Evolutionary conservation across 2,797 vertebrate genomes (phyloP), one percentile per base, ranked within the genome.

Genomic region (Microchirus variegatus): DNA sequence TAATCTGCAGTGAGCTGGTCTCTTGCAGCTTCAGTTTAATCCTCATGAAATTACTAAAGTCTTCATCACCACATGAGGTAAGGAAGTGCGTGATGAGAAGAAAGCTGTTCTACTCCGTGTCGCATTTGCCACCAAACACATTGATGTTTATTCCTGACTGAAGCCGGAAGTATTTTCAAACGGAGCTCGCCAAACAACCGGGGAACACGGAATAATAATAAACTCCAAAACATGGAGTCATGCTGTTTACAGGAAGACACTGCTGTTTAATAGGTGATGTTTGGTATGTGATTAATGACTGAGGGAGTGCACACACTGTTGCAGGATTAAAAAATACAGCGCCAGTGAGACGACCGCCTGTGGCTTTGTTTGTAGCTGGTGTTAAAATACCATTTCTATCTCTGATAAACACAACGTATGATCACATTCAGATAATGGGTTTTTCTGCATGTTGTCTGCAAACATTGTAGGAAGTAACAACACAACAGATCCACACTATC

Each of bases 221-320:
- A 79, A 67, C 41, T 55, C 55, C 52, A 83, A 81, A 89, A 88
- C 57, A 84, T 2, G 8, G 67, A 78, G 78, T 75, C 73, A 65
- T 44, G 52, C 61, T 87, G 89, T 90, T 90, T 89, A 91, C 88
- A 91, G 89, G 89, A 91, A 91, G 78, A 61, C 54, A 14, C 35
- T 49, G 56, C 41, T 63, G 45, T 67, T 45, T 72, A 64, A 77
- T 59, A 74, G 78, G 67, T 78, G 56, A 76, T 64, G 80, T 84
- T 85, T 82, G 61, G 19, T 19, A 3, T 60, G 55, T 80, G 77
- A 78, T 77, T 78, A 80, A 81, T 83, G 70, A 70, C 17, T 31
- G 51, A 59, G 48, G 53, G 53, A 22, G 35, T 37, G 35, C 44
- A 38, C 46, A 59, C 63, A 67, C 19, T 48, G 67, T 54, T 57